Conservation (phyloP, 1,140 invertebrate species). For the Camponotus vicinus region DNA sequence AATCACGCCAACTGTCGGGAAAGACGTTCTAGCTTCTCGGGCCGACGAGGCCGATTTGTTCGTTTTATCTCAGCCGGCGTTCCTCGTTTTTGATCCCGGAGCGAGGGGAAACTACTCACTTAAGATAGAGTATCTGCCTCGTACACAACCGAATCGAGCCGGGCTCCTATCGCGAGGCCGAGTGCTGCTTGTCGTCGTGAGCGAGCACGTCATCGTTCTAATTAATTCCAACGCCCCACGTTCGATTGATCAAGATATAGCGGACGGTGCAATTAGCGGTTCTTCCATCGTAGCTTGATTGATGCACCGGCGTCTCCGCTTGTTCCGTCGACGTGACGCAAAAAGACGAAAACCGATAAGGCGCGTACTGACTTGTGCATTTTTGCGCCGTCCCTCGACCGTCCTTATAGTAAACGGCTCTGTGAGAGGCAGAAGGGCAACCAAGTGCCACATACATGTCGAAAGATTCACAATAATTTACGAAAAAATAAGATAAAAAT, state of each 20-base stretch:
- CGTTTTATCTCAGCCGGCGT: conserved; percentile 59
- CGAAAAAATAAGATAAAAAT: not conserved
- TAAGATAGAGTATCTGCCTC: conserved; percentile 71
- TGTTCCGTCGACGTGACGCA: conserved; percentile 38
- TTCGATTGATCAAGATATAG: conserved; percentile 79
- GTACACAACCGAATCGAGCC: conserved; percentile 58
- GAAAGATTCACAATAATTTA: not conserved
- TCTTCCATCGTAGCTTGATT: conserved; percentile 74
- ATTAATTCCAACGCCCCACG: conserved; percentile 78
- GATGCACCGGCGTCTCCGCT: conserved; percentile 74
- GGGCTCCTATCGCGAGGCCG: conserved; percentile 38
- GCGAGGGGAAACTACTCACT: conserved; percentile 67
- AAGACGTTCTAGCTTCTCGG: not conserved
- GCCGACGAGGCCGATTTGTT: conserved; percentile 48
- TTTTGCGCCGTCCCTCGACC: conserved; percentile 6
- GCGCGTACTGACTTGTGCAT: conserved; percentile 39
- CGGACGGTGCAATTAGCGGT: conserved; percentile 76
- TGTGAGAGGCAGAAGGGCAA: conserved; percentile 9
- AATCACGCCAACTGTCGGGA: conserved; percentile 33
- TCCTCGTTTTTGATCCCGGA: conserved; percentile 46
- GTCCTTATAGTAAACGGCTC: conserved; percentile 1
- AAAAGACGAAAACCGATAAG: conserved; percentile 22
- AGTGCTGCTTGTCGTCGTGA: conserved; percentile 57
- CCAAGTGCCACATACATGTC: not conserved
- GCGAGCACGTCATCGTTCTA: conserved; percentile 79